Evolutionary conservation across 2,113 vertebrate species (phyloP), one percentile per base, ranked within the genome.

Genomic region (Mormoops blainvillei): DNA sequence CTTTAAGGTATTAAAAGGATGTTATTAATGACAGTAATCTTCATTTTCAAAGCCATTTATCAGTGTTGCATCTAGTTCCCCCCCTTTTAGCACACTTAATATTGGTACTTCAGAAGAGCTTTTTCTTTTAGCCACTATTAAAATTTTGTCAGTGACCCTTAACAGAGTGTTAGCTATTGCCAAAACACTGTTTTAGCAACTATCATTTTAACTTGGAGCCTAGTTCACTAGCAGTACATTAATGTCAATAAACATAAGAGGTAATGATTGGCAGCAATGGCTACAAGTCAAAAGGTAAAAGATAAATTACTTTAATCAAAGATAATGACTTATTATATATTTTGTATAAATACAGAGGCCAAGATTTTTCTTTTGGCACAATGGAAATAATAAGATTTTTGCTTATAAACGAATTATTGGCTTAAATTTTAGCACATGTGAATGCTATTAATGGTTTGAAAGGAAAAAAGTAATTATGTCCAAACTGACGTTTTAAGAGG

Each of bases 231-330:
- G 78, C 63, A 74, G 19, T 54, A 92, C 74, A 12, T 41, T 58
- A 65, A 87, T 84, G 70, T 76, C 45, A 82, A 18, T 70, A 95
- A 81, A 58, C 70, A 90, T 76, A 96, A 63, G 48, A 82, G 41
- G 36, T 87, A n/a, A 50, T 58, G 50, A 81, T 77, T 76, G 87
- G 38, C 56, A 76, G 36, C 48, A 67, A 52, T 68, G 58, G 61
- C 28, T 68, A 18, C 4, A 82, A 68, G 67, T 77, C 52, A 82
- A 63, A 89, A 61, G 41, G 58, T 77, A 81, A 84, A 87, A 58
- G 45, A 63, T 41, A 83, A 74, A 71, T 77, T 89, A 88, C 52
- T 61, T 95, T 89, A 92, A 61, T 92, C 77, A 95, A 33, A 89
- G 48, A 54, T 80, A 38, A 84, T 61, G 52, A 61, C 94, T 94